Conservation (phyloP, 2,113 vertebrate genomes). For the Parotia lawesii region DNA sequence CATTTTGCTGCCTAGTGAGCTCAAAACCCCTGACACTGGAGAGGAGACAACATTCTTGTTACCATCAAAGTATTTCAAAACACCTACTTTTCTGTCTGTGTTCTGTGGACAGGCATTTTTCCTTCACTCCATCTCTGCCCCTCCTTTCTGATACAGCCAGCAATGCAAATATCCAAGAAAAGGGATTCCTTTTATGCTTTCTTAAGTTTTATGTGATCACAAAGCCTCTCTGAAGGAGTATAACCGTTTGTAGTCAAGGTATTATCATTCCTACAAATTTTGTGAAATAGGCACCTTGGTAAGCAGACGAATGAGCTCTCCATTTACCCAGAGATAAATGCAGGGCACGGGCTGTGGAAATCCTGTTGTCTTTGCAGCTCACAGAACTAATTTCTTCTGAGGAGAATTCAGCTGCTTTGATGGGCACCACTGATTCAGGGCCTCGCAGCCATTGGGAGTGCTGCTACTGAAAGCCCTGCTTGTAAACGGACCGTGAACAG, state of each 20-base stretch:
- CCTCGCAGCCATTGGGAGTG: not conserved
- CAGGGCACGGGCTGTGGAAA: not conserved
- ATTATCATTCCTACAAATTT: not conserved
- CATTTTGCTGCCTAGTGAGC: conserved; percentile 49
- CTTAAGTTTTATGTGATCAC: not conserved
- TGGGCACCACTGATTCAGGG: not conserved
- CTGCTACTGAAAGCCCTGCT: not conserved
- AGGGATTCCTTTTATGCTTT: not conserved
- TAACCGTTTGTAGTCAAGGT: not conserved
- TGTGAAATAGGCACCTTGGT: not conserved
- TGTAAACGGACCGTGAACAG: rapidly evolving
- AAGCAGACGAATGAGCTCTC: not conserved
- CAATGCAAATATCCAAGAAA: not conserved
- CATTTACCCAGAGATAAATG: not conserved
- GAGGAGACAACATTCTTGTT: not conserved
- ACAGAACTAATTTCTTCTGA: not conserved
- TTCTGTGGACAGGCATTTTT: not conserved
- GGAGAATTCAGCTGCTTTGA: not conserved
- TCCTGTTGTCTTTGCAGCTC: not conserved
- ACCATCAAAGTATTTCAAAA: not conserved
- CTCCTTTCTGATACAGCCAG: not conserved
- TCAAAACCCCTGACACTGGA: not conserved
- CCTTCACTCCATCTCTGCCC: not conserved
- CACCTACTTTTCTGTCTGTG: not conserved
- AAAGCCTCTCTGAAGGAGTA: not conserved